These are phyloP conservation scores for Strix aluco DNA, from an alignment of 2,113 vertebrate genomes.

Conservation along the genomic window DNA sequence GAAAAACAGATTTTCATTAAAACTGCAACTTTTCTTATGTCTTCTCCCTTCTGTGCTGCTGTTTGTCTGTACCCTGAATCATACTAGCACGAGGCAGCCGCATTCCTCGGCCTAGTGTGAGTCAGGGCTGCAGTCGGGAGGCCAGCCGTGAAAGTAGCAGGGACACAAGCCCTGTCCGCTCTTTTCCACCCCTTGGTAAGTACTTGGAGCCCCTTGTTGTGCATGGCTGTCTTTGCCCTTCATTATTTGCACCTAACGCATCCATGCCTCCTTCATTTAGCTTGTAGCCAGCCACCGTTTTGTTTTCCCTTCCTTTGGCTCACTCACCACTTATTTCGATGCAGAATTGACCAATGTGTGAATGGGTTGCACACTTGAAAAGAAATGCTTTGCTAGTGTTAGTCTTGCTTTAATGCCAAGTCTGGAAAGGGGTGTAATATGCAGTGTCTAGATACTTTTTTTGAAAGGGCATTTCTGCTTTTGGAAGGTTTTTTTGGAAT, in stretches of 20 bases:
- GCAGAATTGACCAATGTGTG: background rate
- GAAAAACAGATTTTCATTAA: slow-evolving; percentile 42
- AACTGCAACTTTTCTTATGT: slow-evolving; percentile 70
- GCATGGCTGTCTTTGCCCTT: slow-evolving; percentile 43
- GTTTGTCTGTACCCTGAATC: slow-evolving; percentile 68
- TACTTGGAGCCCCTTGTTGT: slow-evolving; percentile 58
- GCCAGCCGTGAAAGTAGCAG: slow-evolving; percentile 98
- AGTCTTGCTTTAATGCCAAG: background rate
- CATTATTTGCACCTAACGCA: background rate
- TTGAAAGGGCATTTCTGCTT: background rate
- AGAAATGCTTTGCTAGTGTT: background rate
- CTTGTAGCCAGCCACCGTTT: background rate
- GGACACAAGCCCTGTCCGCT: slow-evolving; percentile 95
- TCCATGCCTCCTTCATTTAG: background rate
- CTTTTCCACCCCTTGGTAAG: slow-evolving; percentile 96
- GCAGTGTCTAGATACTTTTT: rapidly evolving
- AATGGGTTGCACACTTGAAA: slow-evolving; percentile 7
- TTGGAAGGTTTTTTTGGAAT: background rate
- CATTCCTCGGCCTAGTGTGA: slow-evolving; percentile 98
- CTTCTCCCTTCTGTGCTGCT: slow-evolving; percentile 61
- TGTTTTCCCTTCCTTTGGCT: background rate
- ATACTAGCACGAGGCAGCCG: slow-evolving; percentile 91
- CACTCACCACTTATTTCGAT: background rate
- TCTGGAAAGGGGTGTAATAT: background rate
- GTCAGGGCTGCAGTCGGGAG: slow-evolving; percentile 98